Evolutionary conservation across 2,113 vertebrate species (phyloP).

Genomic region (Megalops atlanticus): DNA sequence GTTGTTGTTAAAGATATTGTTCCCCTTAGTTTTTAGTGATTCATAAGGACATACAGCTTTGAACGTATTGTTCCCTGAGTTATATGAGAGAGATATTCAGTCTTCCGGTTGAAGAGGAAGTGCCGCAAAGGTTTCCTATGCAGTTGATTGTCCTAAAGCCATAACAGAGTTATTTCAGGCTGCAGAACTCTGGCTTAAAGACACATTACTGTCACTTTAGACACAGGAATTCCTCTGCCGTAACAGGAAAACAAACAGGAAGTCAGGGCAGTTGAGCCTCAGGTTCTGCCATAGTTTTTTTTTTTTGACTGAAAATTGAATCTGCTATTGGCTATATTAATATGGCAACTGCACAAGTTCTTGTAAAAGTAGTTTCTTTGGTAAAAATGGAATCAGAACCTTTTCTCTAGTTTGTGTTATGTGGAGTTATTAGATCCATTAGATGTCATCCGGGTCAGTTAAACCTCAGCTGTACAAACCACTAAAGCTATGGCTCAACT

Average conservation of each 20-base stretch:
- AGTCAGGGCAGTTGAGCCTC: slow-evolving; percentile 45
- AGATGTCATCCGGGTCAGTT: no score
- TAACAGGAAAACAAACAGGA: slow-evolving; percentile 78
- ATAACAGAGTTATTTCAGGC: slow-evolving; percentile 51
- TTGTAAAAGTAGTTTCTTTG: not conserved
- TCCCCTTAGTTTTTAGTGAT: not conserved
- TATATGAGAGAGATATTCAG: slow-evolving; percentile 21
- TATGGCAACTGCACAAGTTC: slow-evolving; percentile 20
- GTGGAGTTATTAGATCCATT: no score
- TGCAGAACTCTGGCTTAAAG: not conserved
- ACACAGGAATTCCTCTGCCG: slow-evolving; percentile 63
- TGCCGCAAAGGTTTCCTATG: slow-evolving; percentile 11
- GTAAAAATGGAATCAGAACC: slow-evolving; percentile 12
- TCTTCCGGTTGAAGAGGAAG: slow-evolving; percentile 23
- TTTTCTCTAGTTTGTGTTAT: not conserved
- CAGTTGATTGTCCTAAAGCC: slow-evolving; percentile 30
- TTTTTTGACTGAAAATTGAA: slow-evolving; percentile 46
- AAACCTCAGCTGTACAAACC: no score
- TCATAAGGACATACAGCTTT: no score
- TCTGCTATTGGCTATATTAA: slow-evolving; percentile 37
- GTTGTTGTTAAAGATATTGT: not conserved
- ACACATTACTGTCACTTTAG: slow-evolving; percentile 53
- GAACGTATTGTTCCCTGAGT: not conserved
- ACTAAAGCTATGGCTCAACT: no score
- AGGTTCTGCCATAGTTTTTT: slow-evolving; percentile 59